Base-by-base conservation (phyloP, 1,140 invertebrate genomes). In the Antheraea pernyi region DNA sequence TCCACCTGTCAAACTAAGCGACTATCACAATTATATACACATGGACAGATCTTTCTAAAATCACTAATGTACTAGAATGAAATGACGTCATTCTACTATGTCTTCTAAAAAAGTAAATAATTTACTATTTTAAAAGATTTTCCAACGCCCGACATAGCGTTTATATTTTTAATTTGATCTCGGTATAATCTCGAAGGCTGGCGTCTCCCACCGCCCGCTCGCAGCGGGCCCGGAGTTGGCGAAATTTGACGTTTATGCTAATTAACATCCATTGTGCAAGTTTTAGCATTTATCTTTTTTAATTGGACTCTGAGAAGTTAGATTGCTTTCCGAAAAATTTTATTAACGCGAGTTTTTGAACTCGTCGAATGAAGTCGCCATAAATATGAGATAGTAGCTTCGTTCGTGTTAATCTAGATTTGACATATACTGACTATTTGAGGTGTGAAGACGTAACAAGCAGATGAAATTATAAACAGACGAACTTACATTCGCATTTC, bases 231-330 rank as follows among this genome's bases (percentile, higher is more conserved):
- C 19, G 19, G 19, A 61, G 19, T 36, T 8, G 60, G 19, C 19
- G 19, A 61, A 65, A 62, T 72, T 69, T 69, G 46, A 69, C 64
- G 30, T 62, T 70, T 67, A 73, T 69, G 58, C 61, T 72, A 72
- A 75, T 75, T 69, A 72, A 72, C 67, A 65, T 65, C 48, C 64
- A 75, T 72, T 71, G 66, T 67, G 59, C n/a, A 68, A 70, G 36
- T 75, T 75, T 66, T 62, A 64, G 37, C 19, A 68, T 65, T 65
- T 70, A 65, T 72, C 68, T 72, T 70, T 71, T 71, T 72, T 70
- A 72, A 72, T 72, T 71, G 70, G 63, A 60, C 37, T 22, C n/a
- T 19, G 19, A 19, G 61, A 74, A 75, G 73, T 75, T 75, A 74
- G 73, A 74, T 71, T 71, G 59, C 73, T 74, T 73, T 69, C 58